Base-by-base conservation (phyloP, 2,888 invertebrate genomes). In the Coremacera marginata region DNA sequence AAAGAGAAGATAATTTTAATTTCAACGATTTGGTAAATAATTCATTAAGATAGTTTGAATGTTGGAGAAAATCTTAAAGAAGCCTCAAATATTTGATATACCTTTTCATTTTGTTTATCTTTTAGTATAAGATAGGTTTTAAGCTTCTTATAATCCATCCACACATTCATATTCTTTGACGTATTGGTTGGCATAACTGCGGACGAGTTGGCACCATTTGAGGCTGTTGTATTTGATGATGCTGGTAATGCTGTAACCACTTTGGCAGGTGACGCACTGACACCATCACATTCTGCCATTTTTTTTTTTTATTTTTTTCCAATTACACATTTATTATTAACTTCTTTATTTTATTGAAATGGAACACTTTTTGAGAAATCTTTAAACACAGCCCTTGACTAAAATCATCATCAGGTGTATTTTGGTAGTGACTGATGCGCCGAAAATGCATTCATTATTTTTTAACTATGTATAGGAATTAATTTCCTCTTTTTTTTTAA, bases 91-190 rank as follows among this genome's bases (percentile, higher is more conserved):
- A 70, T 51, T 62, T 68, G 34, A 55, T 34, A 70, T 86, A 88
- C 88, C 88, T 88, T 86, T 82, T 85, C 86, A 75, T 80, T 83
- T 82, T 86, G 84, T 80, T 87, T 87, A 81, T 88, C 88, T 82
- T 88, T 89, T 5, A 85, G 83, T 74, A 88, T 87, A 34, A 88
- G 82, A 84, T 89, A 89, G 1, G 88, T 88, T 81, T 88, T 88
- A 9, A 87, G 79, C 83, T 88, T 88, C 51, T 88, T 88, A 80
- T 88, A 88, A 84, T 89, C 87, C 84, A 83, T 88, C 88, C 88
- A 87, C 78, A 84, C 84, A 79, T 86, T 86, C n/a, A 84, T 82
- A 19, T 78, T 57, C 75, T 76, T 77, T 77, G 79, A 52, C 60
- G 51, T 78, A 73, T 70, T 70, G 44, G 52, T 70, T n/a, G 65